These are phyloP conservation scores for Podabrus alpinus DNA, from an alignment of 2,888 invertebrate genomes.

Conservation along the genomic window DNA sequence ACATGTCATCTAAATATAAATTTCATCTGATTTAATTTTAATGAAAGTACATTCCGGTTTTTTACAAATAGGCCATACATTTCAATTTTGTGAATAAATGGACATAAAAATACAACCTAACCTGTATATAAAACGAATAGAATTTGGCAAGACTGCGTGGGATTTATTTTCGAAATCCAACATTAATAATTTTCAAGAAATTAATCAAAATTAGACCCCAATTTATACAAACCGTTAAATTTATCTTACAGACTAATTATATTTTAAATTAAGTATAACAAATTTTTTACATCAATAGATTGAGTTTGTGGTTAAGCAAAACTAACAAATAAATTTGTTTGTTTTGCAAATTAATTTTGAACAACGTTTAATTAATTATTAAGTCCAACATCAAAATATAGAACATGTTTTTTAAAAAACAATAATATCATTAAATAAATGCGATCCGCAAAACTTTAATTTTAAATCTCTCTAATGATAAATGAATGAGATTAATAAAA, in stretches of 20 bases:
- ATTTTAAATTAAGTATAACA: background rate
- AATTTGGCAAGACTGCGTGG: background rate
- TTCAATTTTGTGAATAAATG: background rate
- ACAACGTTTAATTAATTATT: background rate
- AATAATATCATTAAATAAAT: background rate
- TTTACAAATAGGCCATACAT: background rate
- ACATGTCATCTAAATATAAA: background rate
- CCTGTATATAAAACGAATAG: background rate
- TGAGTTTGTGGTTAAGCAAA: background rate
- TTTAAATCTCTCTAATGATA: background rate
- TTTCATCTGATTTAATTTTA: background rate
- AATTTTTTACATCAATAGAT: background rate
- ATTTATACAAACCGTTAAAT: background rate
- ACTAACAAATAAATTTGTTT: background rate
- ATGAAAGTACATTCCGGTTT: background rate
- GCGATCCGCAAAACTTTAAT: background rate
- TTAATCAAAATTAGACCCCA: background rate
- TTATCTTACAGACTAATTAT: background rate
- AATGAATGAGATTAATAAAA: constrained; percentile 2
- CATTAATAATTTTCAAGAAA: background rate
- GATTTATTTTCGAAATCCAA: background rate
- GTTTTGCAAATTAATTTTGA: background rate
- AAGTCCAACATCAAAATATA: background rate
- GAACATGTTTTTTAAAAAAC: background rate
- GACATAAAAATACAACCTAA: background rate